A percentile compares a stretch with the other conserved stretches of the same genome.
Evolutionary conservation across 2,888 invertebrate species (phyloP).

Genomic region (Nemapogon koenigi): DNA sequence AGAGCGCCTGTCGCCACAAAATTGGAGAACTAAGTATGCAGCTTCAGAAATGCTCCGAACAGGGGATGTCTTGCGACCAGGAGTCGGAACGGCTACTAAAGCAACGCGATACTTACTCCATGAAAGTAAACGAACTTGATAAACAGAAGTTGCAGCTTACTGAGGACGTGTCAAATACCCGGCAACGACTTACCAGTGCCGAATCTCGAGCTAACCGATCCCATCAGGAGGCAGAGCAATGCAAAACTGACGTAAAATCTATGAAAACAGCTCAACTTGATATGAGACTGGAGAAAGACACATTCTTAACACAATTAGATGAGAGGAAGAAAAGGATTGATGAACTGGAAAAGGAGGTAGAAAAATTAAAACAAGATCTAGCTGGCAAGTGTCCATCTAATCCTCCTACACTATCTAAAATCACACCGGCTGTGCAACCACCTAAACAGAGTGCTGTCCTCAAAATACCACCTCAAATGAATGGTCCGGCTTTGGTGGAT

Average conservation of each 20-base stretch:
- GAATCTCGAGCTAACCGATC: constrained; percentile 46
- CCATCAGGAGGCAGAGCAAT: constrained; percentile 41
- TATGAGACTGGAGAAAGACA: constrained; percentile 50
- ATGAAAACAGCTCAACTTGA: constrained; percentile 50
- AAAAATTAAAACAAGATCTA: constrained; percentile 35
- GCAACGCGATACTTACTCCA: constrained; percentile 40
- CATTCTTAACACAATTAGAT: constrained; percentile 37
- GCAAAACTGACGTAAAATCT: constrained; percentile 52
- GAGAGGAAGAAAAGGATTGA: constrained; percentile 47
- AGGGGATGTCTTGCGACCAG: constrained; percentile 47
- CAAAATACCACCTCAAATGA: constrained; percentile 35
- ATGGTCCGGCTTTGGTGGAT: constrained; percentile 34
- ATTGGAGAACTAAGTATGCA: constrained; percentile 39
- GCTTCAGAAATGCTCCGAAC: constrained; percentile 47
- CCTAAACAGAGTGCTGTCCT: constrained; percentile 43
- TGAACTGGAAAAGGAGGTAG: constrained; percentile 44
- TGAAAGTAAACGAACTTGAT: constrained; percentile 40
- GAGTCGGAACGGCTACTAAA: constrained; percentile 44
- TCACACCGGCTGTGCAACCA: constrained; percentile 45
- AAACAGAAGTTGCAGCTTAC: constrained; percentile 35
- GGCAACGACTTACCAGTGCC: constrained; percentile 33
- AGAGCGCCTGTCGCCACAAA: constrained; percentile 43
- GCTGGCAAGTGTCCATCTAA: constrained; percentile 41
- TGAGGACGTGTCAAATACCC: constrained; percentile 33
- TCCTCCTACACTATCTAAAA: constrained; percentile 31